phyloP scores from a whole-genome alignment of 2,888 invertebrate genomes.

The Drosophila histrio region DNA sequence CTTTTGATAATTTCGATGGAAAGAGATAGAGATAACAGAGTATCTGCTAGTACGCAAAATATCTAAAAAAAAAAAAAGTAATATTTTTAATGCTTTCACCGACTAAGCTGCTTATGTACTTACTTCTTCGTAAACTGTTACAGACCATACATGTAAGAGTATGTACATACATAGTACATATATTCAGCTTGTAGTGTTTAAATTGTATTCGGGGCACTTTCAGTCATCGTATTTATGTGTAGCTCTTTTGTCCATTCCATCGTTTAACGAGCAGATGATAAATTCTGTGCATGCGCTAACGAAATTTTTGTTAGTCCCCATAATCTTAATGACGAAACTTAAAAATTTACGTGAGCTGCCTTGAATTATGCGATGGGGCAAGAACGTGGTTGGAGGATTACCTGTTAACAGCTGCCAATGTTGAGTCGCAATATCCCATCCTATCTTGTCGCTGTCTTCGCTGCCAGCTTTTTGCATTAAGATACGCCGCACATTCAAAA shows the following conservation, averaged over 20 bases:
- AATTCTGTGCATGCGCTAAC: constrained; percentile 70
- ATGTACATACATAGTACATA: not conserved
- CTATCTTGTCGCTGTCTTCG: constrained; percentile 4
- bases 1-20: constrained; percentile 7
- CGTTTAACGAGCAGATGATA: constrained; percentile 67
- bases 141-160: constrained; percentile 2
- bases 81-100: constrained; percentile 17
- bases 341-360: constrained; percentile 76
- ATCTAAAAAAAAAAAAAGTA: not conserved
- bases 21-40: not conserved
- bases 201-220: constrained; percentile 18
- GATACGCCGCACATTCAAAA: constrained; percentile 62
- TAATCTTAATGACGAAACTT: constrained; percentile 78
- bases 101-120: constrained; percentile 46
- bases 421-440: constrained; percentile 2
- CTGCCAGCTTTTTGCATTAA: constrained; percentile 60
- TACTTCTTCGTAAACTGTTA: constrained; percentile 22
- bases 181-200: constrained; percentile 13
- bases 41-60: constrained; percentile 3
- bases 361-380: constrained; percentile 58
- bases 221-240: constrained; percentile 17
- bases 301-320: constrained; percentile 74
- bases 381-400: constrained; percentile 44
- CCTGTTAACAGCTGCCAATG: constrained; percentile 66
- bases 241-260: constrained; percentile 28